Base-by-base conservation (phyloP, 2,888 invertebrate species). In the Drosophila affinis region DNA sequence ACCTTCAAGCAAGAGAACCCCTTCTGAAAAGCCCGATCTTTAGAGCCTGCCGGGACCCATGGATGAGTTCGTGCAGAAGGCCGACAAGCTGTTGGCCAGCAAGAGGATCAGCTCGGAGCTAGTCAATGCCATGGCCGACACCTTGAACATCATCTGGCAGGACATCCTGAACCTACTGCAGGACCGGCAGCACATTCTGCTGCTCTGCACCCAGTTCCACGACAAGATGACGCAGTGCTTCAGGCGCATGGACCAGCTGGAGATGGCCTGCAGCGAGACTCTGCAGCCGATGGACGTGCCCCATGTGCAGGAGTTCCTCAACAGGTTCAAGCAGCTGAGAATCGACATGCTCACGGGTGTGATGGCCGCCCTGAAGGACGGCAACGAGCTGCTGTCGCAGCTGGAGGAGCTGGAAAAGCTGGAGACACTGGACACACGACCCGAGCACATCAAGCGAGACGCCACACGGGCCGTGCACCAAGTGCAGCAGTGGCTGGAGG, bases 11-110 rank as follows among this genome's bases (percentile, higher is more conserved):
- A 14, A 18, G 0, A 17, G 52, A 55, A n/a, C n/a, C 29, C 9
- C 9, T 21, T 12, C 1, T 27, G 14, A 48, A 3, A 3, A 3
- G 0, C 12, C 34, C 34, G 10, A 0, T 2, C 72, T 92, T 4
- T 91, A 97, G 96, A 95, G 95, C 88, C 96, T 97, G 92, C 97
- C 97, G 91, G 96, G 96, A 89, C 97, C 97, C 61, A 97, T 97
- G 84, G 96, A 97, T 88, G 97, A 97, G 92, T 94, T 98, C 70
- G 94, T 97, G 70, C 94, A 95, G 59, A 96, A 97, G 92, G 97
- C 97, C n/a, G 97, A 98, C 91, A 95, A 95, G 88, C 93, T 97
- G 77, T 95, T 97, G 79, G 95, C 95, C 61, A 95, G 95, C 32
- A 96, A 96, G 89, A 94, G 95, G 89, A 96, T 96, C 45, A 93